Evolutionary conservation across 1,140 invertebrate species (phyloP), one percentile per base, ranked within the genome.

Genomic region (Zaprionus ornatus): DNA sequence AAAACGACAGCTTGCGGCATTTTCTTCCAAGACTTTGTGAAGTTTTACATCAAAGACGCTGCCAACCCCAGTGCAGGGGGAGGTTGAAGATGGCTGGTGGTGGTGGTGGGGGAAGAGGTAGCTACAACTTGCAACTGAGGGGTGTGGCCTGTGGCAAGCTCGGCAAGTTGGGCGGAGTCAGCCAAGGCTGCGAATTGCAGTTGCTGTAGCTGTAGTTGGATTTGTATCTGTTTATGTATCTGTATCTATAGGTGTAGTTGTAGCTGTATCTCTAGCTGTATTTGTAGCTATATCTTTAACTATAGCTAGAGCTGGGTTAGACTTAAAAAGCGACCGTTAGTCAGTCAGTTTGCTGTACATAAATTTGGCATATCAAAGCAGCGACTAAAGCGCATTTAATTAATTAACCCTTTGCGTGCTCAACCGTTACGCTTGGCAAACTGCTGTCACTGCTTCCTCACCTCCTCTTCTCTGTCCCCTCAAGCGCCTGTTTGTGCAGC

Each of bases 351-450:
- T 5, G 3, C 5, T 27, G n/a, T 45, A 45, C 17, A 61, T 15
- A 50, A 19, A 37, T 42, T 13, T 61, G 10, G 21, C 37, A 48
- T 62, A 61, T 40, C 62, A 59, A 63, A 67, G 50, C 32, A 54
- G 42, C 45, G 19, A 19, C 69, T 56, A 35, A 48, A 76, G 66
- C 71, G 86, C 79, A 77, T 88, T 88, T 76, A 86, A 87, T 84
- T 91, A 91, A 91, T 91, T 91, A 91, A 91, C 82, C 85, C 78
- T 82, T 90, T 82, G 90, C 90, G 90, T 91, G 90, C 82, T 78
- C 73, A 73, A 61, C 63, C 75, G 85, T 78, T 80, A 79, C 90
- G 90, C 78, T 87, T 87, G 45, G 45, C 19, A 12, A 23, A 19
- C 45, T 21, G 19, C 40, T 45, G 40, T 3, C n/a, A n/a, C 40